Evolutionary conservation across 2,797 vertebrate genomes (phyloP), one percentile per base, ranked within the genome.

Genomic region (Urophycis tenuis): DNA sequence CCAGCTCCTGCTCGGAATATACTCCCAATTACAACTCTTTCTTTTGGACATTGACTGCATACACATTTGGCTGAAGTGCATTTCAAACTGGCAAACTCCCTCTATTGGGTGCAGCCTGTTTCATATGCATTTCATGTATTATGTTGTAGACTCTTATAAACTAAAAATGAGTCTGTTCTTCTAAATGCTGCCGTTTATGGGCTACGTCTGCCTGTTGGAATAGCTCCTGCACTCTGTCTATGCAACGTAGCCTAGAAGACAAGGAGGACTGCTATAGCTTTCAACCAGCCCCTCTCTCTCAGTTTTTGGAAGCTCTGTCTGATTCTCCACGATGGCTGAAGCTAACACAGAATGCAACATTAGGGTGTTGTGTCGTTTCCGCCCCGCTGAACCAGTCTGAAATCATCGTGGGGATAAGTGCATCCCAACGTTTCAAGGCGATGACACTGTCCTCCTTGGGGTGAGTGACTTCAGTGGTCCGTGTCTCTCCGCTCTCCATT

Each of bases 331-430:
- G 85, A 97, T 98, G 96, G 94, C 95, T 85, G 95, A 96, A 85
- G 89, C 92, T 73, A 92, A 92, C 91, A 92, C 93, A 81, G 95
- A 97, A 87, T 97, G 96, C 88, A 98, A 96, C 90, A 97, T 98
- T 88, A 97, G 97, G 92, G 96, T 98, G 87, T 91, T 98, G 80
- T 97, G 96, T 90, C 94, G 96, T 76, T 97, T 98, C 87, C 95
- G 96, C 80, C 96, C 96, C 96, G 10, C 89, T 98, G 81, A 98
- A 96, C 82, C 92, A 95, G 87, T 92, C 95, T 3, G 96, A 98
- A 92, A 94, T 95, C 76, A 82, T 92, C 94, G 96, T 10, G 95
- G 96, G 78, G 96, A 98, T 91, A 96, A 95, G 85, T 97, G 96
- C 90, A 94, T 97, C 83, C 96, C 96, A 19, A 80, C 93, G 81